Evolutionary conservation across 1,140 invertebrate genomes (phyloP).

Genomic region (Pseudobourletiella spinata): DNA sequence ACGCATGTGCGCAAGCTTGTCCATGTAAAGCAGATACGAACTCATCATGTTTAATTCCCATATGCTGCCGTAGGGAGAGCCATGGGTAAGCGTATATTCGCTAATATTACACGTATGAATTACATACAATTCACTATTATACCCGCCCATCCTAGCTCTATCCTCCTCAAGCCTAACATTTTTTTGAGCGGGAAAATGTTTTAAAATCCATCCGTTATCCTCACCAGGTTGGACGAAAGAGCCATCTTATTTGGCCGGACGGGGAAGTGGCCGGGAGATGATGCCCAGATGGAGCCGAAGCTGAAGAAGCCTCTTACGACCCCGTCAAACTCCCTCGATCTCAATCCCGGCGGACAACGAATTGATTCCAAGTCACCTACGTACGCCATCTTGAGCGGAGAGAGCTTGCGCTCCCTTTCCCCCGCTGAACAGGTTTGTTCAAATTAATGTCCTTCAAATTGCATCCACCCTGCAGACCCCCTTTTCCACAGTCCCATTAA

Average conservation of each 20-base stretch:
- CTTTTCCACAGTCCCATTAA: too few species aligned
- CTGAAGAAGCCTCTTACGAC: constrained; percentile 3
- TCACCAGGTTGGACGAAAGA: constrained; percentile 33
- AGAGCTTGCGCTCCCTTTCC: constrained; percentile 23
- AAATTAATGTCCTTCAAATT: too few species aligned
- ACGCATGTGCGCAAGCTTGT: too few species aligned
- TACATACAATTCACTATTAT: too few species aligned
- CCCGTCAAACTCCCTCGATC: constrained; percentile 9
- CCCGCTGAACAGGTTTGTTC: constrained; percentile 29
- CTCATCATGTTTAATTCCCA: too few species aligned
- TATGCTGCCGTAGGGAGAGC: constrained; percentile 2
- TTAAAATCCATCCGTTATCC: too few species aligned
- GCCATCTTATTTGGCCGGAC: constrained; percentile 29
- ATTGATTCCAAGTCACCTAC: constrained; percentile 5
- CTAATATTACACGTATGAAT: too few species aligned
- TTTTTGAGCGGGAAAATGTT: too few species aligned
- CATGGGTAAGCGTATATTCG: constrained; percentile 14
- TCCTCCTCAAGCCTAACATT: too few species aligned
- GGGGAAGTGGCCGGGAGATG: constrained; percentile 16
- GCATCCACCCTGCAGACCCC: too few species aligned
- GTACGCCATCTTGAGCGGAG: constrained; percentile 22
- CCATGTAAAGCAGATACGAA: too few species aligned
- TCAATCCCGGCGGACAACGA: background rate
- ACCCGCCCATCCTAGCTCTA: too few species aligned
- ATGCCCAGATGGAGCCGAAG: background rate